Evolutionary conservation across 92 coral and sea anemone species (phyloP), one percentile per base, ranked within the genome.

Genomic region (Muricea muricata): DNA sequence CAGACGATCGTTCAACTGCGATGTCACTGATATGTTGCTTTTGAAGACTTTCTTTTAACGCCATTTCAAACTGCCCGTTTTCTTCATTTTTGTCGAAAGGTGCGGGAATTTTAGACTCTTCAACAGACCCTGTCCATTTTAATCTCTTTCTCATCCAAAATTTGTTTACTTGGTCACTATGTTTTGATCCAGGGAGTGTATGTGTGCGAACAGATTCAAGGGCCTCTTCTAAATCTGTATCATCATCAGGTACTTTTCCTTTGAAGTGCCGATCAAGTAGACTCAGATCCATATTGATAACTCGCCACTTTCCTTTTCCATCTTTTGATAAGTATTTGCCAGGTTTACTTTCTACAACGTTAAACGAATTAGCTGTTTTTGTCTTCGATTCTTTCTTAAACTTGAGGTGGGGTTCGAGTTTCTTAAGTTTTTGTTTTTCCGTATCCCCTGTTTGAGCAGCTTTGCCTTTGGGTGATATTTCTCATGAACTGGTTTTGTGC

Each of bases 181-280:
- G 76, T 34, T 42, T 70, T 17, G 52, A 70, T 30, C 30, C 76
- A 14, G 52, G 26, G 15, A 37, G 50, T 70, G 29, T 70, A 13
- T 28, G 28, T 4, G 39, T 23, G 50, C 76, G 9, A 35, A 70
- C 39, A 37, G 4, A 21, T 18, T 70, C 52, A 37, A 70, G 34
- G 13, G 20, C 29, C 48, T 34, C 76, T 70, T 34, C 52, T n/a
- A 35, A 70, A 70, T 70, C 52, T 42, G 20, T 23, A 70, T 70
- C 18, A 42, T 70, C 48, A 42, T 42, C 37, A n/a, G 76, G 76
- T 4, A 42, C 76, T 70, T 70, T 70, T 70, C 76, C 76, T 70
- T 70, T 70, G 55, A 37, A 70, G 39, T 70, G 76, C 55, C 39
- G 76, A 17, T 70, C 76, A 35, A 70, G 17, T 26, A 70, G 54